Evolutionary conservation across 2,797 vertebrate genomes (phyloP).

Genomic region (Chelonia mydas): DNA sequence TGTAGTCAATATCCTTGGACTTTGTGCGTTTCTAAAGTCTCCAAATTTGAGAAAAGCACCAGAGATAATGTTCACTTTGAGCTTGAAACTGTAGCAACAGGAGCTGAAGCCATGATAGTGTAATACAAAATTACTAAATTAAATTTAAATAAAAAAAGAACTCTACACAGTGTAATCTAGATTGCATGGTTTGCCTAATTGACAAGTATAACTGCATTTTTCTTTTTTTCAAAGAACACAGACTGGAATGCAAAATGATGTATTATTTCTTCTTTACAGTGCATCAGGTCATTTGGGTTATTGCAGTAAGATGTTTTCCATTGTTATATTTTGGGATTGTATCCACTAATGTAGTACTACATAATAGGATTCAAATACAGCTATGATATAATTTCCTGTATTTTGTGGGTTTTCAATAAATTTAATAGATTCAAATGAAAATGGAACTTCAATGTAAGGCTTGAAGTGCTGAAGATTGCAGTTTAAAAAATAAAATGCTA

Average conservation of each 20-base stretch:
- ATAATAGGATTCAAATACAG: background rate
- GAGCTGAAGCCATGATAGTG: background rate
- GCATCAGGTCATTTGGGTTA: background rate
- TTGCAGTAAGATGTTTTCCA: background rate
- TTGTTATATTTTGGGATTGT: background rate
- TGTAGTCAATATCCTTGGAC: background rate
- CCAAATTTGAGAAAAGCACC: background rate
- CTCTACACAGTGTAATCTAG: background rate
- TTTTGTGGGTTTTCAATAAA: background rate
- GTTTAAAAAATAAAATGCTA: background rate
- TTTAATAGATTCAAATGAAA: background rate
- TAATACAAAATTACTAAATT: too few relatives aligned
- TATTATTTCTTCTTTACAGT: background rate
- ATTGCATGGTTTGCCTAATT: background rate
- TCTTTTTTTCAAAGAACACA: background rate
- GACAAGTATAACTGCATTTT: background rate
- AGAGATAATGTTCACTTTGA: background rate
- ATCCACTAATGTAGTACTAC: background rate
- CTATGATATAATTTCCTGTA: background rate
- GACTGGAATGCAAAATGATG: background rate
- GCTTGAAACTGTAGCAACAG: background rate
- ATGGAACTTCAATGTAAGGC: background rate
- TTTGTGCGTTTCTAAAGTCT: background rate
- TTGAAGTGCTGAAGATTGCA: background rate
- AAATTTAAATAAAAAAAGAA: background rate